phyloP scores from a whole-genome alignment of 2,797 vertebrate genomes.

The Acridotheres tristis region DNA sequence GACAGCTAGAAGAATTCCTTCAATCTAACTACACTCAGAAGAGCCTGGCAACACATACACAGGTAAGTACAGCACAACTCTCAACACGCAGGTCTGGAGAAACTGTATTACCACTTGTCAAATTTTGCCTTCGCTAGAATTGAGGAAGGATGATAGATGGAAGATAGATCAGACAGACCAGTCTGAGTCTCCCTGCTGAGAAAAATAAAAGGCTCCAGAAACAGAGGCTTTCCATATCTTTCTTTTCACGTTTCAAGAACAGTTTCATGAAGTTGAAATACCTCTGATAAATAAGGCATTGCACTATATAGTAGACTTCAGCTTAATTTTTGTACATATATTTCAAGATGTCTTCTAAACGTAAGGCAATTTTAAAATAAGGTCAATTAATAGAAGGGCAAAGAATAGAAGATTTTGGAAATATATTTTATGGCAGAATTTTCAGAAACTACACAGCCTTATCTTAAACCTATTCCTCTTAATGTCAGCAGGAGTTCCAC shows the following conservation, averaged over 20 bases:
- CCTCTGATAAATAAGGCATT: background rate
- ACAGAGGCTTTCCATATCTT: background rate
- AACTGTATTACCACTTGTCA: background rate
- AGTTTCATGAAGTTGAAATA: background rate
- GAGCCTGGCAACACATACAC: background rate
- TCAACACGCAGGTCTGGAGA: background rate
- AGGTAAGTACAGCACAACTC: background rate
- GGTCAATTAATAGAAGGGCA: background rate
- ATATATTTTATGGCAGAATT: background rate
- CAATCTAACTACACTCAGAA: background rate
- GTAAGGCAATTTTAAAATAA: background rate
- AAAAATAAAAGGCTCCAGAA: background rate
- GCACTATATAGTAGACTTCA: background rate
- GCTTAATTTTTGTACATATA: background rate
- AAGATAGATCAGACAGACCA: background rate
- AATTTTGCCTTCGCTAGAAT: background rate
- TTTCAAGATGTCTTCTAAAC: background rate
- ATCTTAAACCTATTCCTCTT: background rate
- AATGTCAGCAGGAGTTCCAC: background rate
- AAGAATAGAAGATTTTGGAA: background rate
- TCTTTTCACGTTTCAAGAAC: background rate
- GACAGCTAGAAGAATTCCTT: background rate
- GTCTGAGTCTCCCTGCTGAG: background rate
- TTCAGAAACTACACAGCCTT: background rate
- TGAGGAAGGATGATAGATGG: background rate